phyloP scores from a whole-genome alignment of 2,888 invertebrate genomes.

The Noctua pronuba region DNA sequence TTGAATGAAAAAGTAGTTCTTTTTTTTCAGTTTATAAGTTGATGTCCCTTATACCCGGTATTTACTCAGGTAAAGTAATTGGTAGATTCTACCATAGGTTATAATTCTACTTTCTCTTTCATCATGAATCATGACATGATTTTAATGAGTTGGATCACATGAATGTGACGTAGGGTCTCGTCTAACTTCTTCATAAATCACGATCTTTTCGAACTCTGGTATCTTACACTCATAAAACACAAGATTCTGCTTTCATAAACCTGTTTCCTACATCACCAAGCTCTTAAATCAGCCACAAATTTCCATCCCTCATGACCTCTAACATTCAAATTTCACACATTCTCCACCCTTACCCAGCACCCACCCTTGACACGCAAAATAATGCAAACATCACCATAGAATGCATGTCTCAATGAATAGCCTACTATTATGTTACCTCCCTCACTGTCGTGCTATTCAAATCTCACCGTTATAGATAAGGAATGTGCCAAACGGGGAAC shows the following conservation, averaged over 20 bases:
- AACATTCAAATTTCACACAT: constrained; percentile 2
- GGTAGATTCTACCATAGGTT: too few relatives aligned
- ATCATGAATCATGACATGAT: too few relatives aligned
- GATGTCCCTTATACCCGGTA: too few relatives aligned
- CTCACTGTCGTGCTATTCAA: constrained; percentile 70
- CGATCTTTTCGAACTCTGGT: background rate
- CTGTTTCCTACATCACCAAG: too few relatives aligned
- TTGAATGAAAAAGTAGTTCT: too few relatives aligned
- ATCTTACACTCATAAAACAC: background rate
- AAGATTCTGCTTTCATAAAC: background rate
- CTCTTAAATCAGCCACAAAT: background rate
- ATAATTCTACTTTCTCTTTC: too few relatives aligned
- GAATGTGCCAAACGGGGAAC: constrained; percentile 75
- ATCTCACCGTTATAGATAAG: constrained; percentile 78
- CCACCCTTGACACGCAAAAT: constrained; percentile 52
- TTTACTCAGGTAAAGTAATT: too few relatives aligned
- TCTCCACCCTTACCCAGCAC: background rate
- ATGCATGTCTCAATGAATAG: constrained; percentile 58
- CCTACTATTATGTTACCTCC: constrained; percentile 64
- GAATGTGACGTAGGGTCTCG: background rate
- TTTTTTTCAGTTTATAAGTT: too few relatives aligned
- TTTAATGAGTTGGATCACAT: too few relatives aligned
- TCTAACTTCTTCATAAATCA: background rate
- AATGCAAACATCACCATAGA: constrained; percentile 50
- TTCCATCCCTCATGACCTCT: background rate